Conservation (phyloP, 92 coral and sea anemone genomes). For the Pocillopora meandrina region DNA sequence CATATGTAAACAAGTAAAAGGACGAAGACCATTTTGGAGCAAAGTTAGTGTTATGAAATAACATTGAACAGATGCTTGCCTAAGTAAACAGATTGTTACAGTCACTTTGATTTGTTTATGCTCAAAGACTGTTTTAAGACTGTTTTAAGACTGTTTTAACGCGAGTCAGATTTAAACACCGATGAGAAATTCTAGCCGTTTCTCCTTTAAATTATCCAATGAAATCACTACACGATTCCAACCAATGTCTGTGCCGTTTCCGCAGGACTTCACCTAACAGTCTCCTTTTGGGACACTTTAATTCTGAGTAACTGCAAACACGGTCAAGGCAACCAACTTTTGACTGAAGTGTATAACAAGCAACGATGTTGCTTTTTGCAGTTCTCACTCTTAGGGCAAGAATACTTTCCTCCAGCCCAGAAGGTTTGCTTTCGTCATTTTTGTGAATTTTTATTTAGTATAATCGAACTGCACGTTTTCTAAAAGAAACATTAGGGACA, state of each 20-base stretch:
- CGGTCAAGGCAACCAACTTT: background rate
- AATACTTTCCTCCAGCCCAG: slow-evolving; percentile 2
- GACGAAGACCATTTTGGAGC: background rate
- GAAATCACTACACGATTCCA: background rate
- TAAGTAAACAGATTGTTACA: background rate
- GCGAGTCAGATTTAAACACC: background rate
- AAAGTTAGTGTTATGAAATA: background rate
- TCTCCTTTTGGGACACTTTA: background rate
- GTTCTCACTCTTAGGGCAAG: background rate
- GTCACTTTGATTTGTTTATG: background rate
- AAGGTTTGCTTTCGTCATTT: slow-evolving; percentile 4
- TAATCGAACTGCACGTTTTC: no score
- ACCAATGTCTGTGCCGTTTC: background rate
- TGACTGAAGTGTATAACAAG: background rate
- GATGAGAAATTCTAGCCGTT: background rate
- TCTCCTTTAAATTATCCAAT: background rate
- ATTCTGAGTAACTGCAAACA: background rate
- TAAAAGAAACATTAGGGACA: no score
- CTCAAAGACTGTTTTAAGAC: background rate
- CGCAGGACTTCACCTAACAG: background rate
- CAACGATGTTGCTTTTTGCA: background rate
- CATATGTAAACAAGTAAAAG: background rate
- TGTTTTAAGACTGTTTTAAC: background rate
- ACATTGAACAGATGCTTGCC: slow-evolving; percentile 6
- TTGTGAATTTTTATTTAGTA: background rate